A percentile compares a stretch with the other conserved stretches of the same genome.
Conservation (phyloP, 2,113 vertebrate species). For the Onychostoma macrolepis region DNA sequence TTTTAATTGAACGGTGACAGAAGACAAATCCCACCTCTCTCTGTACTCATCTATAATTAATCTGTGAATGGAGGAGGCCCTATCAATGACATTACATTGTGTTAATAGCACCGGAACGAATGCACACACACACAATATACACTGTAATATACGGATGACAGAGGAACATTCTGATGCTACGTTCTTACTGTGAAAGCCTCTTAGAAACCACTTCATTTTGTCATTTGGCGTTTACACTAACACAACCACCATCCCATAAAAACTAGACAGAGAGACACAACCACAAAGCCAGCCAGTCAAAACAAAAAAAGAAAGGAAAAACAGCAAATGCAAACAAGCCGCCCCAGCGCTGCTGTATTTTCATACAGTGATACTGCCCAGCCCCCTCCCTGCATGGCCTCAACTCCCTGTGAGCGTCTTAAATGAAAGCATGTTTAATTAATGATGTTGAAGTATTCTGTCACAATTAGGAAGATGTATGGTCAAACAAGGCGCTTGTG, state of each 20-base stretch:
- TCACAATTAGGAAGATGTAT: conserved; percentile 98
- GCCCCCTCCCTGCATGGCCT: conserved; percentile 34
- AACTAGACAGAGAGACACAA: conserved; percentile 1
- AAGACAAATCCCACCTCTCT: conserved; percentile 87
- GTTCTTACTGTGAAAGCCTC: neutral
- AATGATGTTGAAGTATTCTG: conserved; percentile 97
- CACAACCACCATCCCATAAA: conserved; percentile 12
- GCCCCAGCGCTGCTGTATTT: neutral
- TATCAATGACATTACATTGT: conserved; percentile 48
- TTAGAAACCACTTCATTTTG: conserved; percentile 22
- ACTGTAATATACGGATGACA: neutral
- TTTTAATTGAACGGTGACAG: conserved; percentile 89
- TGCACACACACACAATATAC: conserved; percentile 11
- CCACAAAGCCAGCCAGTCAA: conserved; percentile 39
- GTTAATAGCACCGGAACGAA: conserved; percentile 30
- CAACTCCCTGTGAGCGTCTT: conserved; percentile 67
- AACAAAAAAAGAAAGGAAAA: conserved; percentile 22
- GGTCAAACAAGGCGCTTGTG: conserved; percentile 93
- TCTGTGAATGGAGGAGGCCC: conserved; percentile 58
- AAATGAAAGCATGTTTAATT: conserved; percentile 92
- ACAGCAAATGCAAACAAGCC: conserved; percentile 9
- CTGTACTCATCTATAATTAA: conserved; percentile 83
- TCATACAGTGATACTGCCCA: conserved; percentile 25
- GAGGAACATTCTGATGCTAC: neutral
- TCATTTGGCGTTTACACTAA: neutral